These are phyloP conservation scores for Corythornis leucogaster DNA, from an alignment of 2,797 vertebrate genomes.

Conservation along the genomic window DNA sequence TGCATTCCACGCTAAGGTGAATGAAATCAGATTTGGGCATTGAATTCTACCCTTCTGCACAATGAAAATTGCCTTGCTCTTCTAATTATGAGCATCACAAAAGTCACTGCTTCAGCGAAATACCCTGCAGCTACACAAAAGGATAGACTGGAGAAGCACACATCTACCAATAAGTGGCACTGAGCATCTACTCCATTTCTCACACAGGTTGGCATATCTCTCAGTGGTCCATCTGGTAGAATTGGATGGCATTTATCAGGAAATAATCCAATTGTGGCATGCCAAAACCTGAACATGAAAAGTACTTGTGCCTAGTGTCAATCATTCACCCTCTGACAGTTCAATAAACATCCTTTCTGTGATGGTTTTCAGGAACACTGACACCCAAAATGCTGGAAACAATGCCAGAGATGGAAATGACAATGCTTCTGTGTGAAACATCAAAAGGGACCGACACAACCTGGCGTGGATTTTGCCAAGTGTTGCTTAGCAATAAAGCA, in stretches of 20 bases:
- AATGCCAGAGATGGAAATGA: constrained; percentile 72
- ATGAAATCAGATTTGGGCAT: constrained; percentile 27
- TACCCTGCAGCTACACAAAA: constrained; percentile 70
- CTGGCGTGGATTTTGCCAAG: constrained; percentile 67
- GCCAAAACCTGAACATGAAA: constrained; percentile 77
- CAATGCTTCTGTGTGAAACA: constrained; percentile 63
- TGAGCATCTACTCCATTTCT: constrained; percentile 62
- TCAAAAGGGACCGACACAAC: constrained; percentile 64
- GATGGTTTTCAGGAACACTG: constrained; percentile 73
- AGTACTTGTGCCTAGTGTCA: constrained; percentile 77
- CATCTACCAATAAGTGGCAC: constrained; percentile 69
- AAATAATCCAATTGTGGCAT: constrained; percentile 78
- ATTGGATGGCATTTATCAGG: constrained; percentile 79
- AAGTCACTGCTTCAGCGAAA: constrained; percentile 68
- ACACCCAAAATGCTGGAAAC: constrained; percentile 65
- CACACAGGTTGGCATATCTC: constrained; percentile 75
- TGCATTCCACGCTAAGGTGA: neutral
- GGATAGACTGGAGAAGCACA: constrained; percentile 60
- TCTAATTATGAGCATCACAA: constrained; percentile 63
- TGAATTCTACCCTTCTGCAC: constrained; percentile 19
- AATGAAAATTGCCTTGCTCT: constrained; percentile 43
- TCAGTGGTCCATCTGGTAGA: constrained; percentile 72
- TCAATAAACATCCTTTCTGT: constrained; percentile 75
- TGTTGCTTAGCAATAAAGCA: constrained; percentile 69
- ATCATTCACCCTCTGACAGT: constrained; percentile 78